Evolutionary conservation across 1,140 invertebrate species (phyloP), one percentile per base, ranked within the genome.

Genomic region (Pissodes strobi): DNA sequence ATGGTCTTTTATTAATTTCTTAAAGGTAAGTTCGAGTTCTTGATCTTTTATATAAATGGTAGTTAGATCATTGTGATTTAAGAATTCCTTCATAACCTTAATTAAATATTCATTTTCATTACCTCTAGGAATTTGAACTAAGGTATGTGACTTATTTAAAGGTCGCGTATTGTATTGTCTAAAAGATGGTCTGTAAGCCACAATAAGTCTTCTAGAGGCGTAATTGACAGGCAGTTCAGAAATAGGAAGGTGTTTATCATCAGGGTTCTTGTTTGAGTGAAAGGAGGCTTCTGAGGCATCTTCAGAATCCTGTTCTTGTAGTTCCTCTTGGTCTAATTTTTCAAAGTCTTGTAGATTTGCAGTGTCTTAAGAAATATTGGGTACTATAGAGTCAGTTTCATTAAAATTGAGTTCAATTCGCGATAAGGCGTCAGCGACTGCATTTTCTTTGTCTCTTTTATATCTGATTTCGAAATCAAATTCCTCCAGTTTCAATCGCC

Each of bases 381-480:
- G 48, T 23, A 10, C 23, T 39, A 27, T 12, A 8, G 18, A 51
- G 5, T 51, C 23, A 23, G 48, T 51, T 51, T 51, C 48, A 9
- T 51, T 23, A 18, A 27, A 34, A 51, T 51, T 51, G n/a, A 51
- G 10, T 27, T 51, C 48, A 12, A 51, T 30, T 6, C 48, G 10
- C 10, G 48, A 51, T 6, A 51, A 18, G 10, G 48, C 48, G 15
- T 51, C 48, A n/a, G n/a, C n/a, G n/a, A n/a, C n/a, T n/a, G n/a
- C n/a, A n/a, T n/a, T n/a, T n/a, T n/a, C n/a, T n/a, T n/a, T n/a
- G 48, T 18, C 8, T 39, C 48, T 8, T 12, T 5, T 6, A 39
- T 51, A 39, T 51, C 18, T 51, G n/a, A n/a, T n/a, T n/a, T n/a
- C n/a, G n/a, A n/a, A n/a, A n/a, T n/a, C n/a, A n/a, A n/a, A n/a